Conservation (phyloP, 1,140 invertebrate species). For the Stegodyphus mimosarum region DNA sequence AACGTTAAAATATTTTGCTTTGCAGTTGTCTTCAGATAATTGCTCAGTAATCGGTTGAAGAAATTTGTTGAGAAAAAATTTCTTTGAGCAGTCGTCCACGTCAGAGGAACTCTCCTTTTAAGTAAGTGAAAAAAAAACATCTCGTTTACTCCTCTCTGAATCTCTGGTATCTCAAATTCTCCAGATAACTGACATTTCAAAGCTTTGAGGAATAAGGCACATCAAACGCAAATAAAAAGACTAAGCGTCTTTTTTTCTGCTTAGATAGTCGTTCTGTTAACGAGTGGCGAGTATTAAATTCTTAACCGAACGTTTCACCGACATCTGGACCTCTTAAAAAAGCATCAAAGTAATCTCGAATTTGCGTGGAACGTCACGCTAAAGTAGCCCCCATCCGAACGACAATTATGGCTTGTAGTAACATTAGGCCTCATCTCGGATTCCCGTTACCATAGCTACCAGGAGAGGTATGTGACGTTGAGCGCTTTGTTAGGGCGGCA, state of each 20-base stretch:
- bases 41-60: too few species aligned
- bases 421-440: slow-evolving; percentile 41
- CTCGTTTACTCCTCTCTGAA: not conserved
- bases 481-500: slow-evolving; percentile 34
- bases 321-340: slow-evolving; percentile 8
- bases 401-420: slow-evolving; percentile 50
- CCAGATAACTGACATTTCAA: slow-evolving; percentile 18
- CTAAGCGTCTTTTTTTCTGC: not conserved
- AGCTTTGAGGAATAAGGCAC: not conserved
- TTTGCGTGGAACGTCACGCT: slow-evolving; percentile 31
- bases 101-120: too few species aligned
- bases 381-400: slow-evolving; percentile 26
- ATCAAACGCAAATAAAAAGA: not conserved
- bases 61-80: not conserved
- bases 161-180: slow-evolving; percentile 12
- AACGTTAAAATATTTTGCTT: too few species aligned
- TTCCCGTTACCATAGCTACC: slow-evolving; percentile 45
- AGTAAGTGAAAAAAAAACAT: not conserved
- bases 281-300: slow-evolving; percentile 34
- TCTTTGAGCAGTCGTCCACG: too few species aligned
- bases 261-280: not conserved
- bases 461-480: slow-evolving; percentile 23
- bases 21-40: too few species aligned
- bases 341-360: slow-evolving; percentile 39
- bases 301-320: slow-evolving; percentile 28